These are phyloP conservation scores for Rana temporaria DNA, from an alignment of 2,113 vertebrate genomes.

Conservation along the genomic window DNA sequence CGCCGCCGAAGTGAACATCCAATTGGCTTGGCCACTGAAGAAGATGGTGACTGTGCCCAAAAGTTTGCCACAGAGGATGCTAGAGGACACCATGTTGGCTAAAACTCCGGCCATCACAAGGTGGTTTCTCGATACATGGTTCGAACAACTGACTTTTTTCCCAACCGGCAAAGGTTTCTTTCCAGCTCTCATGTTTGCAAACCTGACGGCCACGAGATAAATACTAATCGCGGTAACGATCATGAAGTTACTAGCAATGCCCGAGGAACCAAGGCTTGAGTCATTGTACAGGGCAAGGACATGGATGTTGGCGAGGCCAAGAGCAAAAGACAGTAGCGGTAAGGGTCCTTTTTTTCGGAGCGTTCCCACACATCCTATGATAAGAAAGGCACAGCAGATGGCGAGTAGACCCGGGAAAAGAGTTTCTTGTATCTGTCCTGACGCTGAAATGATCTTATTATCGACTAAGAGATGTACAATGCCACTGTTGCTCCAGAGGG, in stretches of 20 bases:
- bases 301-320: conserved; percentile 82
- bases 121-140: conserved; percentile 32
- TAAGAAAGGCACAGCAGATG: conserved; percentile 73
- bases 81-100: conserved; percentile 81
- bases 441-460: conserved; percentile 61
- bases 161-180: conserved; percentile 61
- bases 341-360: conserved; percentile 69
- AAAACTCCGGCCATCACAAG: conserved; percentile 67
- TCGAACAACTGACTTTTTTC: conserved; percentile 3
- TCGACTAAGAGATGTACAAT: conserved; percentile 77
- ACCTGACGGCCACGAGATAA: conserved; percentile 78
- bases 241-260: conserved; percentile 80
- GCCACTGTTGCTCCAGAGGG: conserved; percentile 82
- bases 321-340: conserved; percentile 68
- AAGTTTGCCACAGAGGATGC: conserved; percentile 78
- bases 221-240: conserved; percentile 72
- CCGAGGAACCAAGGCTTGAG: conserved; percentile 71
- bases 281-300: conserved; percentile 73
- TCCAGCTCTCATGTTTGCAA: conserved; percentile 68
- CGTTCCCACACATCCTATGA: conserved; percentile 72
- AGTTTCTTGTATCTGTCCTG: conserved; percentile 63
- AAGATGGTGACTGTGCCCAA: conserved; percentile 75
- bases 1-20: conserved; percentile 84
- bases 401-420: conserved; percentile 80
- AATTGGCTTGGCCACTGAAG: conserved; percentile 77